These are phyloP conservation scores for Butorides virescens DNA, from an alignment of 2,113 vertebrate species.

Conservation along the genomic window DNA sequence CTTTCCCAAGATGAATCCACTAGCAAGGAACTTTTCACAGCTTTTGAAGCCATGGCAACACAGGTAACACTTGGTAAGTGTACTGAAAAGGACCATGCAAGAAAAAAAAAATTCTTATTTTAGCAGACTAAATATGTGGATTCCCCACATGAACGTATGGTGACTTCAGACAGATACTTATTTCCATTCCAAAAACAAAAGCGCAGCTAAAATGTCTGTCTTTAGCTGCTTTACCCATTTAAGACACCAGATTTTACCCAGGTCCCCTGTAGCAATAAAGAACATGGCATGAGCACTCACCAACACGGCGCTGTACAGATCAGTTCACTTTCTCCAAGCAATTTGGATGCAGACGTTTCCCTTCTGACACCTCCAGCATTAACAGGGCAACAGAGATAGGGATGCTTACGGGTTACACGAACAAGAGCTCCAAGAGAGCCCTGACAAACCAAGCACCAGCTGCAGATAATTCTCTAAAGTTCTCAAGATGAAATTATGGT, in stretches of 20 bases:
- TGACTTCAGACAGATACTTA: not conserved
- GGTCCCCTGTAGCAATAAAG: not conserved
- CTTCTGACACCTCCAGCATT: not conserved
- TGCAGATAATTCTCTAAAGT: not conserved
- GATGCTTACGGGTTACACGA: not conserved
- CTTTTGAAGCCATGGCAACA: not conserved
- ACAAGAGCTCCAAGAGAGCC: not conserved
- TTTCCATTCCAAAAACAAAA: not conserved
- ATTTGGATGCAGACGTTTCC: not conserved
- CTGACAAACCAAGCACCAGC: not conserved
- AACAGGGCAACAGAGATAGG: not conserved
- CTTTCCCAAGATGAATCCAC: not conserved
- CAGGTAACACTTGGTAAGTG: not conserved
- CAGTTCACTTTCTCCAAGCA: not conserved
- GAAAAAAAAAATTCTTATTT: not conserved
- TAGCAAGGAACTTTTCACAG: not conserved
- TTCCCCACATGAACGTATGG: accelerated
- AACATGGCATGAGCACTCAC: not conserved
- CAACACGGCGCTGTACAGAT: accelerated
- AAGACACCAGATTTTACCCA: not conserved
- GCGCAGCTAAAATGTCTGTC: accelerated
- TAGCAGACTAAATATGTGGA: not conserved
- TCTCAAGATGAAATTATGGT: not conserved
- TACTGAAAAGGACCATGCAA: not conserved
- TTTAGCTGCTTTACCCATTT: not conserved